A percentile compares a stretch with the other conserved stretches of the same genome.
phyloP scores from a whole-genome alignment of 1,140 invertebrate species.

The Drosophila cardini region DNA sequence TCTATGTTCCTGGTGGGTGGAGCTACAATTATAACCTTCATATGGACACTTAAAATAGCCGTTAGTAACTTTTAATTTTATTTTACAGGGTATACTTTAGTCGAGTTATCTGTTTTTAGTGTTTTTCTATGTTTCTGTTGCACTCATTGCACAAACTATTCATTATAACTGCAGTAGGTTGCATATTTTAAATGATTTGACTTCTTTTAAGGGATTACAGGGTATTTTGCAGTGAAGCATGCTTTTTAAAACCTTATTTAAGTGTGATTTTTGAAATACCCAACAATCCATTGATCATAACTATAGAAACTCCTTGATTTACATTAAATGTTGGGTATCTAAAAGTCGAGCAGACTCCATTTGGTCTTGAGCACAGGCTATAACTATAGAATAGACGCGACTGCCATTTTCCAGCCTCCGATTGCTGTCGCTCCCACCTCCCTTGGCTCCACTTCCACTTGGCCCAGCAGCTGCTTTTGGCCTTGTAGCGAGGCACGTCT shows the following conservation, averaged over 20 bases:
- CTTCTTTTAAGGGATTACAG: neutral
- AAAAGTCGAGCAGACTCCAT: neutral
- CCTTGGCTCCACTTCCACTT: conserved; percentile 14
- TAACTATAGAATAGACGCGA: conserved; percentile 45
- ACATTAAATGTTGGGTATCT: too few relatives aligned
- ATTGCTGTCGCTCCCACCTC: neutral
- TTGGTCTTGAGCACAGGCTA: conserved; percentile 55
- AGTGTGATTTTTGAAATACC: neutral
- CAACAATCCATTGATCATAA: too few relatives aligned
- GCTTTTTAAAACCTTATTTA: neutral
- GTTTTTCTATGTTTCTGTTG: too few relatives aligned
- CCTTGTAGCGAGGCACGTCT: conserved; percentile 65
- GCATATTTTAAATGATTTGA: too few relatives aligned
- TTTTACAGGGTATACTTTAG: conserved; percentile 6
- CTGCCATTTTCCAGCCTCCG: conserved; percentile 18
- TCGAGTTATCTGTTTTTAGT: too few relatives aligned
- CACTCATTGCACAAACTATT: too few relatives aligned
- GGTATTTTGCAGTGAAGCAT: neutral
- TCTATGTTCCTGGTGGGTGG: too few relatives aligned
- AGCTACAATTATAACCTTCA: too few relatives aligned
- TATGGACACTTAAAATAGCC: too few relatives aligned
- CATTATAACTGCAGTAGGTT: too few relatives aligned
- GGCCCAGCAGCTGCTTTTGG: conserved; percentile 20
- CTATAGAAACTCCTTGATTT: too few relatives aligned
- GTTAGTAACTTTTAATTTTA: too few relatives aligned